Evolutionary conservation across 2,797 vertebrate species (phyloP), one percentile per base, ranked within the genome.

Genomic region (Phrynocephalus vlangalii): DNA sequence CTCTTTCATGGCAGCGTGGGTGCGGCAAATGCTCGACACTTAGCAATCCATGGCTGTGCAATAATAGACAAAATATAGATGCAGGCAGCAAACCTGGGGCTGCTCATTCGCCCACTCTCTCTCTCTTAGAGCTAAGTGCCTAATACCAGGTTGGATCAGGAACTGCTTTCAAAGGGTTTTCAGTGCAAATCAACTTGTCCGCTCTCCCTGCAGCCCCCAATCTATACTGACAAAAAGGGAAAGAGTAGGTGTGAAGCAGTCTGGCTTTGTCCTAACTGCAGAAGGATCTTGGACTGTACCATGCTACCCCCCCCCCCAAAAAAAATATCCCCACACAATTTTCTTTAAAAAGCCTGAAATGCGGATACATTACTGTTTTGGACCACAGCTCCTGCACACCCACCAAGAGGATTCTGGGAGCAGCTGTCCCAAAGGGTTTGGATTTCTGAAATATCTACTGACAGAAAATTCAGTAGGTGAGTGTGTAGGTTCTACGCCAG

Each of bases 81-180:
- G 48, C 26, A 78, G 11, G 30, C 30, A 75, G 67, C 60, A 63
- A 15, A 11, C 0, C 20, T n/a, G 44, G 66, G 28, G 91, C 86
- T 87, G 86, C 38, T 73, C 3, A 8, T 18, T 20, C n/a, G n/a
- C 26, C 79, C 38, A 38, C 78, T 0, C 0, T 48, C 84, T 90
- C 88, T 90, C 88, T 76, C 48, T 66, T 71, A 76, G 89, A 71
- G 83, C 79, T 79, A 85, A 86, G 10, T 78, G 18, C 66, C 26
- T 83, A 66, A 10, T 71, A 80, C 50, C 5, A 88, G 26, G 24
- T 50, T 52, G 72, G 30, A 79, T 56, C 18, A 0, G 5, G 89
- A n/a, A 28, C 52, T 85, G 72, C 33, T 63, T 88, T 48, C 71
- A 67, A 70, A 76, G 76, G 71, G 18, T 63, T 16, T 24, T 73